phyloP scores from a whole-genome alignment of 2,888 invertebrate genomes.

The Lissonota sp. region DNA sequence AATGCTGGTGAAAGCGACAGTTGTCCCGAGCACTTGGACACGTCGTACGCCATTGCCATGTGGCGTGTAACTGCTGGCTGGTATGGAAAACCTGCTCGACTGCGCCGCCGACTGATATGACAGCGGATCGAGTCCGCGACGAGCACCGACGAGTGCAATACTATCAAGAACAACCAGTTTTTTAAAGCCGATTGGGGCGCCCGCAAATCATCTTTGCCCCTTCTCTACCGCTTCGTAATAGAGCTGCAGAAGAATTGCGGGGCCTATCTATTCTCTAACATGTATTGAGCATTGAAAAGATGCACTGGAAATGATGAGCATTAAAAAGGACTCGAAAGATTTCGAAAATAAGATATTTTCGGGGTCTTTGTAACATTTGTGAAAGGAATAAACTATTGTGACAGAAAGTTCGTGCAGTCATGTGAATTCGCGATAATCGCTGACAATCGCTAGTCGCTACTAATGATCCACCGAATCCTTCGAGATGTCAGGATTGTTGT shows the following conservation, averaged over 20 bases:
- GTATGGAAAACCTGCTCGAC: slow-evolving; percentile 54
- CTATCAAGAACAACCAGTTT: slow-evolving; percentile 67
- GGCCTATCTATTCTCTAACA: too few species aligned
- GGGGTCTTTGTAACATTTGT: too few species aligned
- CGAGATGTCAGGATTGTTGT: too few species aligned
- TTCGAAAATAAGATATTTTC: too few species aligned
- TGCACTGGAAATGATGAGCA: too few species aligned
- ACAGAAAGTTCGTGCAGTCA: too few species aligned
- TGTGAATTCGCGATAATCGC: too few species aligned
- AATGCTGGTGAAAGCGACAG: slow-evolving; percentile 13
- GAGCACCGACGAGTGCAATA: slow-evolving; percentile 59
- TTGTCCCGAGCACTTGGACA: slow-evolving; percentile 26
- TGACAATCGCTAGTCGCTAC: too few species aligned
- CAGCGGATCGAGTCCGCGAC: slow-evolving; percentile 16
- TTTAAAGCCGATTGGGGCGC: slow-evolving; percentile 60
- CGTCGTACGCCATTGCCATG: slow-evolving; percentile 75
- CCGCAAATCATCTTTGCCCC: slow-evolving; percentile 22
- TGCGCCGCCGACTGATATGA: slow-evolving; percentile 15
- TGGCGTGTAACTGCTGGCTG: slow-evolving; percentile 74
- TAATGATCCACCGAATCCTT: too few species aligned
- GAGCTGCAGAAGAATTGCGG: neutral
- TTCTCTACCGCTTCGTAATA: neutral
- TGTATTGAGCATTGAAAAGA: too few species aligned
- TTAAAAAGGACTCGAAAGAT: too few species aligned
- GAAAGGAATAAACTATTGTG: too few species aligned